Base-by-base conservation (phyloP, 2,888 invertebrate species). In the Nyleta sp. region DNA sequence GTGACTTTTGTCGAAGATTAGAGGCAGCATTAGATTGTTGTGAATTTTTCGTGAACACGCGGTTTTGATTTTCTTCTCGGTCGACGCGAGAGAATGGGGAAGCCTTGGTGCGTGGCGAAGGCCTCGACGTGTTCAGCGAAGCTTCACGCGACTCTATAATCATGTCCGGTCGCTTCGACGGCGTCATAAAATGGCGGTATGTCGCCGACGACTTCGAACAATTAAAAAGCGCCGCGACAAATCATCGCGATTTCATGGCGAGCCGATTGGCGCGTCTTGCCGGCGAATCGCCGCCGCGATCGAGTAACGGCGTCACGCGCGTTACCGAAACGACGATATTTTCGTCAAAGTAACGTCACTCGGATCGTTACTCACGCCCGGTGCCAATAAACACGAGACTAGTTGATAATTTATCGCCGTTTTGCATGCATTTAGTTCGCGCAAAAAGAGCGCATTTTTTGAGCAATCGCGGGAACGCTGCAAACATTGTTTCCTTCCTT, bases 41-140 rank as follows among this genome's bases (percentile, higher is more conserved):
- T 44, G 48, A 18, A 48, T 35, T 64, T 64, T 72, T 60, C 60
- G 42, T 57, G 48, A 28, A 40, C 57, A 55, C 44, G 72, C 64
- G 52, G 57, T 72, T 72, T 78, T 64, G 68, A 72, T 67, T 67
- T 72, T 73, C 68, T 68, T 78, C 72, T 60, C 72, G 57, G 59
- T 24, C 65, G 62, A 44, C 78, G 60, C 64, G 60, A 74, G 75
- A 80, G 80, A 75, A 80, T 78, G 76, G 71, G 70, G 80, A 81
- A 80, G 87, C 88, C 87, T 87, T 87, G 89, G 86, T 89, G 89
- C 87, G 87, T 89, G 84, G 86, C 87, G 88, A 84, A 89, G 88
- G 85, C 89, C 89, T 89, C 87, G 87, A 82, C 81, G 84, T 89
- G 89, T 70, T 89, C 89, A 90, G 84, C 89, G 85, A 87, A 88